Conservation (phyloP, 2,888 invertebrate genomes). For the Chrysina gloriosa region DNA sequence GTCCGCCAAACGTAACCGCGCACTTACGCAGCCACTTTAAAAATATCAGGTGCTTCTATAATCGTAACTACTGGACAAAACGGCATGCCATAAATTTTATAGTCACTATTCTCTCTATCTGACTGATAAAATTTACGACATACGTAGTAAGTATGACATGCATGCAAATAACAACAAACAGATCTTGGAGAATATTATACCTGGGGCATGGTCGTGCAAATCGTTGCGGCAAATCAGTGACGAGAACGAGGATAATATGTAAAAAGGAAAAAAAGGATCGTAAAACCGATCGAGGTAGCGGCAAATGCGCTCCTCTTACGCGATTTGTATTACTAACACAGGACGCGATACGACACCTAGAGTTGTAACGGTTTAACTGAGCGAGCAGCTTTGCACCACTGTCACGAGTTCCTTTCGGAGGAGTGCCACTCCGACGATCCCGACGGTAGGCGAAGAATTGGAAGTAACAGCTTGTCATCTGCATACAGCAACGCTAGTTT, state of each 20-base stretch:
- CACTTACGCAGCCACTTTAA: constrained; percentile 34
- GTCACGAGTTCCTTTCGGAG: constrained; percentile 16
- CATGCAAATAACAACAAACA: constrained; percentile 24
- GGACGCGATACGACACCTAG: constrained; percentile 25
- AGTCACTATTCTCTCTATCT: constrained; percentile 7
- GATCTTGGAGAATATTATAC: constrained; percentile 4
- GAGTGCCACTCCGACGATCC: constrained; percentile 25
- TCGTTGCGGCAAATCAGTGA: background rate
- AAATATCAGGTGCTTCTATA: constrained; percentile 23
- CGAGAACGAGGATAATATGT: constrained; percentile 12
- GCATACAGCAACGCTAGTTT: background rate
- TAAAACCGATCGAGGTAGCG: constrained; percentile 19
- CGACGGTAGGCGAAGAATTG: constrained; percentile 26
- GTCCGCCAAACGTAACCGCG: constrained; percentile 16
- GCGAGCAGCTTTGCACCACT: constrained; percentile 23
- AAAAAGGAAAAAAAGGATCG: constrained; percentile 24
- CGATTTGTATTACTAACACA: constrained; percentile 27
- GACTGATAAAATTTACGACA: constrained; percentile 5
- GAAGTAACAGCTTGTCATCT: background rate
- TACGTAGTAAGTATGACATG: background rate
- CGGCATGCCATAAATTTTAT: constrained; percentile 15
- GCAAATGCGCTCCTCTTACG: constrained; percentile 23
- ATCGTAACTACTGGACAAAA: constrained; percentile 17
- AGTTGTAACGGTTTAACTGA: constrained; percentile 32
- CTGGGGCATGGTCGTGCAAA: constrained; percentile 26